Base-by-base conservation (phyloP, 2,797 vertebrate genomes). In the Myotis planiceps region DNA sequence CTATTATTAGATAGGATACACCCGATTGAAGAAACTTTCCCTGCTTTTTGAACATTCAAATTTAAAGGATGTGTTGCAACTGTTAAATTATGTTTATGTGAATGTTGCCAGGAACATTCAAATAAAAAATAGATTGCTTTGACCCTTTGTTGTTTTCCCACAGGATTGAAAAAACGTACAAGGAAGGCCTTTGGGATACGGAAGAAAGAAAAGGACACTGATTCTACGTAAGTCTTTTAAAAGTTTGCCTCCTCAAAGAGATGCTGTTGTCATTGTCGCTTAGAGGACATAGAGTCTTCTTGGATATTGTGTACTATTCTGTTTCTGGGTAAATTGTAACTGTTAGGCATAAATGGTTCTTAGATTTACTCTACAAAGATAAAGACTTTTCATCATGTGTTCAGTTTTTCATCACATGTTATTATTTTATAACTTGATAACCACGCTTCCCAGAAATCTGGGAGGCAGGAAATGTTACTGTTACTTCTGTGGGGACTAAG, bases 131-230 rank as follows among this genome's bases (percentile, higher is more conserved):
- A 19, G 19, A 76, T 60, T 42, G 92, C 42, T 81, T 66, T 51
- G 75, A 34, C 3, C 65, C 15, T 63, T 72, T 95, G 8, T 75
- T 92, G 21, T 72, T 96, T 88, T 3, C 88, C 88, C 76, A 72
- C 97, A 99, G 99, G 99, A 99, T 69, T 99, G 99, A 99, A 99
- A 99, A 99, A 99, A 96, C 99, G 99, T 97, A 99, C 99, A 98
- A 99, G 99, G 98, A 99, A 99, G 98, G 99, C 99, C 89, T 99
- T 99, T 98, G 99, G 99, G 92, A 99, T 99, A 99, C 99, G 99
- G 97, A 99, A 98, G 99, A 99, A 99, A 99, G 99, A 99, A 97
- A 99, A 99, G 99, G 99, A 99, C 94, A 98, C 99, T 97, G 99
- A 99, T 89, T 99, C 99, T 96, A 99, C 99, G 99, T 99, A 98